These are phyloP conservation scores for Diarsia mendica DNA, from an alignment of 2,888 invertebrate species.

Conservation along the genomic window DNA sequence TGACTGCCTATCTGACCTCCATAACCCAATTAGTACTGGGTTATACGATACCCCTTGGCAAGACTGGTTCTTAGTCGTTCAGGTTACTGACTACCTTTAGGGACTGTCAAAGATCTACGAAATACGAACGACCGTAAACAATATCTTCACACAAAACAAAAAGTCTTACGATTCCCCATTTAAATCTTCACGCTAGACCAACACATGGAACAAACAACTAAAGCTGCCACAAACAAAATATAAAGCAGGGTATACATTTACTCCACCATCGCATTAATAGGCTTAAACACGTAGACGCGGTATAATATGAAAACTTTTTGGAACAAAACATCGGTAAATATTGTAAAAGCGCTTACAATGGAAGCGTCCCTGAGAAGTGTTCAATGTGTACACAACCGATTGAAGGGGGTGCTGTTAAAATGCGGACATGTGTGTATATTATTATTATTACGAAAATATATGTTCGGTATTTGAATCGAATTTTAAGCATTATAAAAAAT, in stretches of 20 bases:
- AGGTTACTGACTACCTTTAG: too few relatives aligned
- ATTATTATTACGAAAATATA: neutral
- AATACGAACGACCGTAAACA: too few relatives aligned
- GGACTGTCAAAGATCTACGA: too few relatives aligned
- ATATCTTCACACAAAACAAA: neutral
- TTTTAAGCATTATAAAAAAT: too few relatives aligned
- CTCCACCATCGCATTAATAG: constrained; percentile 40
- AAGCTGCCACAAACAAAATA: constrained; percentile 31
- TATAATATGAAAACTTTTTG: constrained; percentile 46
- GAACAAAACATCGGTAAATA: constrained; percentile 50
- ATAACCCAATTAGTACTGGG: too few relatives aligned
- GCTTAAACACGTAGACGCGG: constrained; percentile 44
- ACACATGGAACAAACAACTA: constrained; percentile 40
- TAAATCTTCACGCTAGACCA: constrained; percentile 17
- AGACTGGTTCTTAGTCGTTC: too few relatives aligned
- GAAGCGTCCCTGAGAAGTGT: constrained; percentile 27
- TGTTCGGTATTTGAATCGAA: too few relatives aligned
- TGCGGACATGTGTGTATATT: constrained; percentile 20
- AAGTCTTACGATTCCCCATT: neutral
- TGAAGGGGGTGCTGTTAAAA: constrained; percentile 35
- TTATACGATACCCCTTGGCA: too few relatives aligned
- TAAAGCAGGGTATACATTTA: constrained; percentile 49
- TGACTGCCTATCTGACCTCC: too few relatives aligned
- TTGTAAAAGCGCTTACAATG: constrained; percentile 46
- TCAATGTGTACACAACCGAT: constrained; percentile 27